phyloP scores from a whole-genome alignment of 2,888 invertebrate species.

The Apamea crenata region DNA sequence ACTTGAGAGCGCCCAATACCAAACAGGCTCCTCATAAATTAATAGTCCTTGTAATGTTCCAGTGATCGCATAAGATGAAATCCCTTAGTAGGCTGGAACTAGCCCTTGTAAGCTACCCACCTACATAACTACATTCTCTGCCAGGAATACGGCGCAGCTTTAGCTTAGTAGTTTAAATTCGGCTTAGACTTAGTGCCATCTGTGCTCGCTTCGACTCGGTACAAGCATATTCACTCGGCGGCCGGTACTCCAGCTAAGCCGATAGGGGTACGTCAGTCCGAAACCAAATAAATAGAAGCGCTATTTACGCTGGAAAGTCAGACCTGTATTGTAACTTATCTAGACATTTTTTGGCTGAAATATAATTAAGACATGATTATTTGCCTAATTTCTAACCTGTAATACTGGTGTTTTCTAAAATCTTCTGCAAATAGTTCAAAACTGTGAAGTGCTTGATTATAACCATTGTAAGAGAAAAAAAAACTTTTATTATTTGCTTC shows the following conservation, averaged over 20 bases:
- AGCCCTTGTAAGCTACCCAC: too few species aligned
- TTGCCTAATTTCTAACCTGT: too few species aligned
- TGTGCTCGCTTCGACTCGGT: neutral
- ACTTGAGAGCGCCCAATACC: neutral
- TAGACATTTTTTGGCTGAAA: too few species aligned
- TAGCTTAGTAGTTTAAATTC: slow-evolving; percentile 24
- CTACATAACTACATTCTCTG: neutral
- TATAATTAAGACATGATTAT: too few species aligned
- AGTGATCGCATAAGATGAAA: neutral
- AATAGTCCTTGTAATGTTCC: neutral
- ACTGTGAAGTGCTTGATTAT: too few species aligned
- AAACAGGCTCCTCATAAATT: neutral
- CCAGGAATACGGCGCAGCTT: neutral
- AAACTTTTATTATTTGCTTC: too few species aligned
- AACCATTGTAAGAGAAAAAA: too few species aligned
- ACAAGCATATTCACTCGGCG: slow-evolving; percentile 47
- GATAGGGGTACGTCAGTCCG: neutral
- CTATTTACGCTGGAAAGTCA: neutral
- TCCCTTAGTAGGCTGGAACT: too few species aligned
- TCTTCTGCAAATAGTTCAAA: too few species aligned
- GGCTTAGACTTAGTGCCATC: slow-evolving; percentile 15
- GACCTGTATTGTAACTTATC: neutral
- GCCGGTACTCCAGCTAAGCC: neutral
- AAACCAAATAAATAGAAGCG: slow-evolving; percentile 12
- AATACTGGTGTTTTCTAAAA: too few species aligned